Percentiles rank a stretch among this genome's conserved stretches.
phyloP scores from a whole-genome alignment of 2,113 vertebrate species.

The Gallinago jamesoni region DNA sequence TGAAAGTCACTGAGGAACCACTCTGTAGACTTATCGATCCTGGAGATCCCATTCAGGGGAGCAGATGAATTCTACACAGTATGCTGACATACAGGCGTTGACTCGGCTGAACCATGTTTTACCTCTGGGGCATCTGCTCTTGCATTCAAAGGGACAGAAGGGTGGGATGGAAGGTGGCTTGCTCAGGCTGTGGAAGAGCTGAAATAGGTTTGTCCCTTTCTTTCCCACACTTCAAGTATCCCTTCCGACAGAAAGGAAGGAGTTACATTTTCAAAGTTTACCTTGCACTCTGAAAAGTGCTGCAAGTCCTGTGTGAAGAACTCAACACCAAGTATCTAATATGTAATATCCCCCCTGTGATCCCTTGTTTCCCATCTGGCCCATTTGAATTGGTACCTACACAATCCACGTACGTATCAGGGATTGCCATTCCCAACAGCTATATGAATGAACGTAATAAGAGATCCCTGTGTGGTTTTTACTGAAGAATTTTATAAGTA shows the following conservation, averaged over 20 bases:
- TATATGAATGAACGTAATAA: conserved; percentile 17
- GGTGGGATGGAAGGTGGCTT: neutral
- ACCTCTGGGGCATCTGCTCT: neutral
- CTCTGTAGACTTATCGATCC: neutral
- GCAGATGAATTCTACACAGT: neutral
- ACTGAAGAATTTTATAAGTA: neutral
- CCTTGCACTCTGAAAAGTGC: neutral
- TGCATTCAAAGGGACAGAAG: neutral
- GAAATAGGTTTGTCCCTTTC: neutral
- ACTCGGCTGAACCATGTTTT: neutral
- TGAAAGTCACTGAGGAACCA: neutral
- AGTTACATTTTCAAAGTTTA: neutral
- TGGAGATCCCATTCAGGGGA: neutral
- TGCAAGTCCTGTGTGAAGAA: neutral
- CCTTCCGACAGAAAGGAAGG: neutral
- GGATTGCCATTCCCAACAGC: conserved; percentile 22
- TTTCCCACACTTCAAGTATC: neutral
- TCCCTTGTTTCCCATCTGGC: neutral
- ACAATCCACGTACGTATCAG: neutral
- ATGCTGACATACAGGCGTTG: accelerated
- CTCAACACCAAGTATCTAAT: neutral
- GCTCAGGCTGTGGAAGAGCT: neutral
- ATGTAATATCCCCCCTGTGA: neutral
- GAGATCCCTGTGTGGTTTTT: neutral
- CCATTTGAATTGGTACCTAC: neutral